Evolutionary conservation across 2,113 vertebrate species (phyloP), one percentile per base, ranked within the genome.

Genomic region (Rhynchomys soricoides): DNA sequence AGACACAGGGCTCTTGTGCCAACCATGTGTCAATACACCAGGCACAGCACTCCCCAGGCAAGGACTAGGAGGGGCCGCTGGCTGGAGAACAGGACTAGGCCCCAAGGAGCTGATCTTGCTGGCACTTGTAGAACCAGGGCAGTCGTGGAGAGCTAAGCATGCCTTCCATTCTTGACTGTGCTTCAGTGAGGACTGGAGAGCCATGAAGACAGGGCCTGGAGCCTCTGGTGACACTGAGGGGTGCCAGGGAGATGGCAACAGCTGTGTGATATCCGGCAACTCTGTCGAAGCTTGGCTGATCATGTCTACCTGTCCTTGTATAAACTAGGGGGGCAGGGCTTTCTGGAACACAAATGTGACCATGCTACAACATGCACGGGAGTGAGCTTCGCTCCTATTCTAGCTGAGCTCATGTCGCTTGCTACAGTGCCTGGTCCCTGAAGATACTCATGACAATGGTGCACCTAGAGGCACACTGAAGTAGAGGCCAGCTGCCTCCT

Each of bases 331-430:
- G 11, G 24, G 34, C 50, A 12, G 70, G 29, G 31, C 92, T 71
- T 91, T 74, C 86, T 45, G 9, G 48, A 78, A 55, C 15, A 16
- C 52, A n/a, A 55, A 62, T 5, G 24, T 21, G 64, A 62, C 26
- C 4, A 8, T 19, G 40, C n/a, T 19, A 48, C 0, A 31, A 34
- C n/a, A 17, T 0, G 22, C 31, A 1, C 55, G 29, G 78, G 37
- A 71, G 17, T 57, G 7, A 77, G n/a, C 22, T 16, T 22, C 66
- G 17, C 29, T 19, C 48, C 78, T 26, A 52, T 37, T 4, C 29
- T 22, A 2, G 7, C 1, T 10, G 68, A 26, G 59, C 21, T 74
- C 50, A 17, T 0, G 19, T 29, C 48, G 6, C 4, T 21, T 7
- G n/a, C 40, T 40, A 78, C 12, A 48, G 50, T 9, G 12, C 45